phyloP scores from a whole-genome alignment of 2,888 invertebrate genomes.

The Frankliniella intonsa region DNA sequence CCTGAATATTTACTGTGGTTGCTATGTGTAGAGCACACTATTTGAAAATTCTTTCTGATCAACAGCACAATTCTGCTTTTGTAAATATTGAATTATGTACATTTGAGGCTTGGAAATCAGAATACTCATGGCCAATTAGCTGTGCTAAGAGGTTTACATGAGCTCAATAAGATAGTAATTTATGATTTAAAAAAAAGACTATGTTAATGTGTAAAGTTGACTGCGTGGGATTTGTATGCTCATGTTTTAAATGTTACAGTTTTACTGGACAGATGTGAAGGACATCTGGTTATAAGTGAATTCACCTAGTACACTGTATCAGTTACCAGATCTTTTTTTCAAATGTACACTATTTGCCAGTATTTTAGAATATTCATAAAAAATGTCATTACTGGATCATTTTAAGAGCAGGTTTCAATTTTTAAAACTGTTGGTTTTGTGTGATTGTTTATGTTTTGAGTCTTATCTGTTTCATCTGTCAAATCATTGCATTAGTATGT shows the following conservation, averaged over 20 bases:
- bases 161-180: constrained; percentile 14
- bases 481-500: neutral
- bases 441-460: neutral
- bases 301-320: neutral
- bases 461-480: neutral
- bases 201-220: neutral
- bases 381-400: neutral
- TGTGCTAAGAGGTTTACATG: neutral
- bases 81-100: neutral
- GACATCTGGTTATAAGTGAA: neutral
- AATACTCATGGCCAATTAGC: neutral
- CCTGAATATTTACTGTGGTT: neutral
- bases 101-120: neutral
- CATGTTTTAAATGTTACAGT: neutral
- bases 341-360: neutral
- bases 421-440: neutral
- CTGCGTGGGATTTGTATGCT: neutral
- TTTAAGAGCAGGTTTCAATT: neutral
- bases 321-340: neutral
- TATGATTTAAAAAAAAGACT: neutral
- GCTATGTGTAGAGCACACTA: neutral
- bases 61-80: neutral
- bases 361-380: neutral
- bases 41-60: neutral
- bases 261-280: neutral